Percentiles rank a stretch among this genome's conserved stretches.
Evolutionary conservation across 2,113 vertebrate genomes (phyloP).

Genomic region (Boleophthalmus pectinirostris): DNA sequence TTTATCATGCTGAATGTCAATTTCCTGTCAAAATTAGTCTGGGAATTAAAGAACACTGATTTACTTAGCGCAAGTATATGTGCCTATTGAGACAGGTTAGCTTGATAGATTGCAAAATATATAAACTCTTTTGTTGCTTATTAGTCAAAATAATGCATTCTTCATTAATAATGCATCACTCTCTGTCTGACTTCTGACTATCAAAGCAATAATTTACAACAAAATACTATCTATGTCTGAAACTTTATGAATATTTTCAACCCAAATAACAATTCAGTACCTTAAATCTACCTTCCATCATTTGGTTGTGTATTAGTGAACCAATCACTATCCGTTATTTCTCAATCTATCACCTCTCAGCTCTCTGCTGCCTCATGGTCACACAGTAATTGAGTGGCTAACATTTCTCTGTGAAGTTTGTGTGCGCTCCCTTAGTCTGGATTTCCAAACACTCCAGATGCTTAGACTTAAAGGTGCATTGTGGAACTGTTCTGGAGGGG

Average conservation of each 20-base stretch:
- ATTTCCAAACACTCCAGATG: too few relatives aligned
- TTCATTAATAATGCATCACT: neutral
- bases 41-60: neutral
- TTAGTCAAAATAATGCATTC: neutral
- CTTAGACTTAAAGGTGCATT: too few relatives aligned
- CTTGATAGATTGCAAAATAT: neutral
- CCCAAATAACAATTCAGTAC: neutral
- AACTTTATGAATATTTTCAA: neutral
- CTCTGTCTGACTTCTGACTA: neutral
- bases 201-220: neutral
- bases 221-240: neutral
- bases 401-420: too few relatives aligned
- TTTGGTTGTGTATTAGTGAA: neutral
- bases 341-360: too few relatives aligned
- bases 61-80: neutral
- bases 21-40: constrained; percentile 2
- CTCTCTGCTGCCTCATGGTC: too few relatives aligned
- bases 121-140: neutral
- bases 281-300: neutral
- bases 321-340: neutral
- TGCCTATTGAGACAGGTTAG: neutral
- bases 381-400: too few relatives aligned
- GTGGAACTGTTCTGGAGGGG: too few relatives aligned
- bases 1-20: constrained; percentile 9
- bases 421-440: too few relatives aligned